Evolutionary conservation across 1,140 invertebrate genomes (phyloP).

Genomic region (Rhagoletis pomonella): DNA sequence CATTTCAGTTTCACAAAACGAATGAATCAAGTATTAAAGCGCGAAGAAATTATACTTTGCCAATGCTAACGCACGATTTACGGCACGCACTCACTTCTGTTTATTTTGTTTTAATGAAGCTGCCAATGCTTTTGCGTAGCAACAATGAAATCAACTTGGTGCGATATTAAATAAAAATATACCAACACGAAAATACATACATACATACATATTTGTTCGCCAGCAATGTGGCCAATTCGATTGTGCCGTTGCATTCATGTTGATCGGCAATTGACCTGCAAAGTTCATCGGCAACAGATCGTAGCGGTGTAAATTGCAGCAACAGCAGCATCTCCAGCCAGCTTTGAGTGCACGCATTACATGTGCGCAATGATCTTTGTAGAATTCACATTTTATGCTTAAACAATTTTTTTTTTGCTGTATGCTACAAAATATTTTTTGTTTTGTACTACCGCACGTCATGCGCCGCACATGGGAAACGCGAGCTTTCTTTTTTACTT

Average conservation of each 20-base stretch:
- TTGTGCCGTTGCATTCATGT: constrained; percentile 22
- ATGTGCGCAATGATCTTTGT: not conserved
- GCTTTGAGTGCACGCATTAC: constrained; percentile 32
- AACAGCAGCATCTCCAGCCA: not conserved
- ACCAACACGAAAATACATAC: not conserved
- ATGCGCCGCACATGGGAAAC: constrained; percentile 1
- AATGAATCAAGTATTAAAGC: not conserved
- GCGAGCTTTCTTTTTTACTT: not conserved
- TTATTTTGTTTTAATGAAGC: too few relatives aligned
- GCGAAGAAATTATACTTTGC: not conserved
- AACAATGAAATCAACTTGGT: not conserved
- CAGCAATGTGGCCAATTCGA: not conserved
- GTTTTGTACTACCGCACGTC: not conserved
- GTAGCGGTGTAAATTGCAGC: constrained; percentile 47
- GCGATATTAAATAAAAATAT: not conserved
- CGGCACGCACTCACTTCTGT: too few relatives aligned
- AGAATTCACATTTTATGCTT: not conserved
- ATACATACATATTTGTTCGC: not conserved
- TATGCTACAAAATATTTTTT: not conserved
- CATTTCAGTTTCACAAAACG: too few relatives aligned
- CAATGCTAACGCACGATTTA: too few relatives aligned
- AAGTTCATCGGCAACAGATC: constrained; percentile 40
- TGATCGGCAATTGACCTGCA: constrained; percentile 12
- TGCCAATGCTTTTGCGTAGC: too few relatives aligned
- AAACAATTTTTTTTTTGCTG: not conserved